These are phyloP conservation scores for Nephrotoma appendiculata DNA, from an alignment of 2,888 invertebrate genomes.

Conservation along the genomic window DNA sequence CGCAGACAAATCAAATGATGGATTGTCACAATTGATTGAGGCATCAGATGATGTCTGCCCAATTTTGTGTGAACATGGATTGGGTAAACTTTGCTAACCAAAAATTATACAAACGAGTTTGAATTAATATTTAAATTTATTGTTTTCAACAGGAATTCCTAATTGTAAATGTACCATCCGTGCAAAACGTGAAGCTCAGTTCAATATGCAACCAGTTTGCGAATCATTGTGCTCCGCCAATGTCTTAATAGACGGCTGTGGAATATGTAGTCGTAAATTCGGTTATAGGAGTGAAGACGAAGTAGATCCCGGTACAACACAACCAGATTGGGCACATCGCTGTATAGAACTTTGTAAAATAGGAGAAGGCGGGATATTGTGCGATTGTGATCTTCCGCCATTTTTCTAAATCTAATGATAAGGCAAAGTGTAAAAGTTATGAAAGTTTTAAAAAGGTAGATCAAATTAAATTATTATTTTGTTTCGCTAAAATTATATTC, in stretches of 20 bases:
- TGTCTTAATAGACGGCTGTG: conserved; percentile 24
- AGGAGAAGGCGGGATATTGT: conserved; percentile 60
- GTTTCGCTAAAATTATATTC: not conserved
- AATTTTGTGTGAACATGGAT: conserved; percentile 40
- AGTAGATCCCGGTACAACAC: conserved; percentile 12
- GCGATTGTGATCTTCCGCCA: conserved; percentile 57
- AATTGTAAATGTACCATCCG: conserved; percentile 16
- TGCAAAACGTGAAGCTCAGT: conserved; percentile 3
- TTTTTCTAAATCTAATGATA: conserved; percentile 24
- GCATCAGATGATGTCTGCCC: conserved; percentile 36
- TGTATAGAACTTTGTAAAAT: conserved; percentile 48
- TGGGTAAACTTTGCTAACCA: conserved; percentile 31
- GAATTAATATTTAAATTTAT: not conserved
- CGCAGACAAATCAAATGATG: not conserved
- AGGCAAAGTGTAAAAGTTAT: not conserved
- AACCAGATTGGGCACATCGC: conserved; percentile 46
- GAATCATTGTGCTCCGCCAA: conserved; percentile 22
- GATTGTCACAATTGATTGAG: conserved; percentile 6
- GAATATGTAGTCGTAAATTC: conserved; percentile 10
- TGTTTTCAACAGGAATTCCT: conserved; percentile 16
- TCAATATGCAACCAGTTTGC: conserved; percentile 17
- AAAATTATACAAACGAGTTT: not conserved
- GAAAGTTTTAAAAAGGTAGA: not conserved
- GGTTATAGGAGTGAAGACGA: not conserved
- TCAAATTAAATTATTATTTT: not conserved